phyloP scores from a whole-genome alignment of 1,140 invertebrate species.

The Nylanderia fulva region DNA sequence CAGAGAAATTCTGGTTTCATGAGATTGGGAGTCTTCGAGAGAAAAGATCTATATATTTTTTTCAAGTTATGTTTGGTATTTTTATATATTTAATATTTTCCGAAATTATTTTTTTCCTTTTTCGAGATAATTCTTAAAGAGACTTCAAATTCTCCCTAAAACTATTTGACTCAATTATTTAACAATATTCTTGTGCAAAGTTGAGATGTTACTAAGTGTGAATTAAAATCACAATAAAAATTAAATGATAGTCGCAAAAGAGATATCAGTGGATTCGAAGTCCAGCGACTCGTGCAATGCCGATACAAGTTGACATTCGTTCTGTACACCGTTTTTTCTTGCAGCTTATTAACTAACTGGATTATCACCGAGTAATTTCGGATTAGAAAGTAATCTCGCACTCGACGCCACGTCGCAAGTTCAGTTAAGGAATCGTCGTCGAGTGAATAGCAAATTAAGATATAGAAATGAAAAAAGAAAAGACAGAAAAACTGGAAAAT shows the following conservation, averaged over 20 bases:
- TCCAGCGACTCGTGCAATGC: not conserved
- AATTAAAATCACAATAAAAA: not conserved
- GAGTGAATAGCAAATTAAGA: slow-evolving; percentile 51
- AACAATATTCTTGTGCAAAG: not conserved
- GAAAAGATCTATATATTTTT: no score
- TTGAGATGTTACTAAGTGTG: not conserved
- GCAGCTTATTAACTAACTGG: slow-evolving; percentile 64
- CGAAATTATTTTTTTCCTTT: not conserved
- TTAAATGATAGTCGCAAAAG: slow-evolving; percentile 7
- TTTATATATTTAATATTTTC: no score
- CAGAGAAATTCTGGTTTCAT: not conserved
- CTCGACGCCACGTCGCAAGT: not conserved
- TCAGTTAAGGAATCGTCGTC: slow-evolving; percentile 38
- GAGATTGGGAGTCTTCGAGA: no score
- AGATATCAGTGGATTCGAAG: not conserved
- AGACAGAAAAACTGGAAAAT: slow-evolving; percentile 22
- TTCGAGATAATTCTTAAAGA: not conserved
- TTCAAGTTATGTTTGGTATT: no score
- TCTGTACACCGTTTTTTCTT: slow-evolving; percentile 23
- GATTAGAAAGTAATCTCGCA: slow-evolving; percentile 70
- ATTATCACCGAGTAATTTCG: slow-evolving; percentile 71
- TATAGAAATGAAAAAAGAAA: slow-evolving; percentile 47
- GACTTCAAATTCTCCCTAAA: not conserved
- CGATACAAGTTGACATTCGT: not conserved
- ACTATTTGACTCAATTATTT: not conserved